A percentile compares a stretch with the other conserved stretches of the same genome.
These are phyloP conservation scores for Takifugu rubripes DNA, from an alignment of 2,797 vertebrate genomes.

Conservation along the genomic window DNA sequence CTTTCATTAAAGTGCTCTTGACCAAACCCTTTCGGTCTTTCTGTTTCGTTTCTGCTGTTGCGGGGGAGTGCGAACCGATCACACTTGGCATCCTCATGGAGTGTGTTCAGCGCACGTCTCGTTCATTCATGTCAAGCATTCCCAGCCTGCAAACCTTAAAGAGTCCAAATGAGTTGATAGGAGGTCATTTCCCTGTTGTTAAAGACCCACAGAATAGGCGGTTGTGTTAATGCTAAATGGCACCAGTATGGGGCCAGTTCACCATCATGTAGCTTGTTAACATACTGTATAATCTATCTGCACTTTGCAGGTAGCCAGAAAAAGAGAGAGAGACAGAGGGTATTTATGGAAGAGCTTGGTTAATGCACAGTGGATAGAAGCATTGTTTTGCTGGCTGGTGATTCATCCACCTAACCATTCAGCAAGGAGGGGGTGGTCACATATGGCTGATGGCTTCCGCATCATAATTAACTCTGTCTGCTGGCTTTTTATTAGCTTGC, in stretches of 20 bases:
- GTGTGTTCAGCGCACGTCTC: constrained; percentile 5
- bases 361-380: constrained; percentile 35
- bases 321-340: constrained; percentile 7
- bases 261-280: constrained; percentile 28
- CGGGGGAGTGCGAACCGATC: constrained; percentile 15
- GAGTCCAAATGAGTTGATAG: constrained; percentile 14
- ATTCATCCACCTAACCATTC: constrained; percentile 36
- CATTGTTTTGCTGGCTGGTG: constrained; percentile 45
- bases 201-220: constrained; percentile 46
- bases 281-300: constrained; percentile 15
- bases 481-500: constrained; percentile 10
- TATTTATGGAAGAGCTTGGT: constrained; percentile 21
- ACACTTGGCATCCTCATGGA: constrained; percentile 2
- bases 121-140: constrained; percentile 30
- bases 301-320: neutral
- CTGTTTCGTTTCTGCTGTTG: constrained; percentile 25
- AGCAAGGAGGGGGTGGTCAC: constrained; percentile 28
- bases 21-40: constrained; percentile 33
- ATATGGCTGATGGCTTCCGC: constrained; percentile 34
- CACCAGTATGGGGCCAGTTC: constrained; percentile 25
- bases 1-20: constrained; percentile 43
- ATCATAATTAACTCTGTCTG: constrained; percentile 19
- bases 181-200: constrained; percentile 32
- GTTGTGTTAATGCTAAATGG: constrained; percentile 33
- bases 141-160: constrained; percentile 2